Base-by-base conservation (phyloP, 2,113 vertebrate species). In the Heterocephalus glaber region DNA sequence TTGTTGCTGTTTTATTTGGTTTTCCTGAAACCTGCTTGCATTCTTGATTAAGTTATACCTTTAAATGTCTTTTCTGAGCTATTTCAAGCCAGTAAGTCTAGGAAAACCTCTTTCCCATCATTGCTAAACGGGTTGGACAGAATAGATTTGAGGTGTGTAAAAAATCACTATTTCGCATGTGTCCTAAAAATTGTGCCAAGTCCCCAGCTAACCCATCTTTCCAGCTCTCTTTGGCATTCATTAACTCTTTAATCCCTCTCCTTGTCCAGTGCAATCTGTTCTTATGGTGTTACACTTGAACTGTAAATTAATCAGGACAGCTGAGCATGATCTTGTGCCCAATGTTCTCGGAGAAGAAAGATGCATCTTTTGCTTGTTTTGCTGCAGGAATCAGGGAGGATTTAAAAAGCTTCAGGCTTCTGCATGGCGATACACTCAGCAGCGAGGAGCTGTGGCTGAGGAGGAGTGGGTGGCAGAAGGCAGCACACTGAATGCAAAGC, bases 11-110 rank as follows among this genome's bases (percentile, higher is more conserved):
- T 79, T 28, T 14, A 6, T 63, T 54, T 81, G 26, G 58, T 66
- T 44, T 92, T 38, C 33, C 63, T 65, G 95, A 97, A 91, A 72
- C 5, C 19, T 94, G 28, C 58, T 90, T 82, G 38, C 24, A 33
- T 88, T 93, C 83, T 13, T 33, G 81, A 84, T 90, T 88, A 95
- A 95, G 91, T 93, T 88, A 77, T 28, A 33, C 30, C 70, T 94
- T 96, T 88, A 72, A 56, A 56, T 49, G 19, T 76, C 41, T 77
- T 81, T 49, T 68, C 30, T 89, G 79, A 95, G 87, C 56, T 35
- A 38, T 76, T 94, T 96, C 82, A 89, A 83, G 47, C 41, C 63
- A 28, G 35, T 14, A 74, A 70, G 54, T 11, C 41, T 79, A 80
- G 47, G 20, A 93, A 72, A 63, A 61, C 82, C n/a, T 77, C 38